Conservation (phyloP, 2,888 invertebrate genomes). For the Blastobasis adustella region DNA sequence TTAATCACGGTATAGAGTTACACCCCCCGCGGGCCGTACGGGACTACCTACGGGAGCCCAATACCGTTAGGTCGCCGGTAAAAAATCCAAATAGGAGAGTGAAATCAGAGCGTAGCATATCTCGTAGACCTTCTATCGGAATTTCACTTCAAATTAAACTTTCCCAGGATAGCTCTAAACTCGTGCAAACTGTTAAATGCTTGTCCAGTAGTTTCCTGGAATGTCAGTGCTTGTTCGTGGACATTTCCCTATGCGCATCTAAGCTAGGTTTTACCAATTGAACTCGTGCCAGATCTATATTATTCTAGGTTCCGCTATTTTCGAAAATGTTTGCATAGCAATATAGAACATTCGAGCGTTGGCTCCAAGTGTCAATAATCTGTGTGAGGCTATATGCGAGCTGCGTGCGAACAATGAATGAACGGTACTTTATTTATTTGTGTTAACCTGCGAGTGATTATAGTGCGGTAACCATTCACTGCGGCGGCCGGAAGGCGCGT, state of each 20-base stretch:
- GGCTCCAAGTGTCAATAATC: conserved; percentile 1
- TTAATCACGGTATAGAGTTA: conserved; percentile 21
- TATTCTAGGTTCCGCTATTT: no score
- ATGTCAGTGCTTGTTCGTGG: no score
- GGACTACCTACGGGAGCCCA: conserved; percentile 30
- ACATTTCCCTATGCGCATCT: no score
- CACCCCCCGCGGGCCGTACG: conserved; percentile 25
- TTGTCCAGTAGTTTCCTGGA: no score
- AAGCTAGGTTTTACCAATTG: no score
- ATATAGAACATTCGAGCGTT: neutral
- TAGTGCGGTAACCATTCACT: conserved; percentile 36
- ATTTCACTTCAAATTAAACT: no score
- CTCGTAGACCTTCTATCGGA: no score
- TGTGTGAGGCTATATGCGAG: neutral
- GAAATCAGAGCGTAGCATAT: conserved; percentile 40
- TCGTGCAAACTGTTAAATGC: no score
- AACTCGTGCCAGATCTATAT: no score
- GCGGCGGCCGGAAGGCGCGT: conserved; percentile 46
- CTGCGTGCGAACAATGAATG: conserved; percentile 14
- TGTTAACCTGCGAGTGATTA: conserved; percentile 22
- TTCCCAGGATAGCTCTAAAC: no score
- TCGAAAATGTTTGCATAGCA: no score
- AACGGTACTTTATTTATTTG: conserved; percentile 16
- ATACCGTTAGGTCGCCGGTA: conserved; percentile 57
- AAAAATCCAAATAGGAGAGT: conserved; percentile 54